Conservation (phyloP, 2,888 invertebrate genomes). For the Formica aserva region DNA sequence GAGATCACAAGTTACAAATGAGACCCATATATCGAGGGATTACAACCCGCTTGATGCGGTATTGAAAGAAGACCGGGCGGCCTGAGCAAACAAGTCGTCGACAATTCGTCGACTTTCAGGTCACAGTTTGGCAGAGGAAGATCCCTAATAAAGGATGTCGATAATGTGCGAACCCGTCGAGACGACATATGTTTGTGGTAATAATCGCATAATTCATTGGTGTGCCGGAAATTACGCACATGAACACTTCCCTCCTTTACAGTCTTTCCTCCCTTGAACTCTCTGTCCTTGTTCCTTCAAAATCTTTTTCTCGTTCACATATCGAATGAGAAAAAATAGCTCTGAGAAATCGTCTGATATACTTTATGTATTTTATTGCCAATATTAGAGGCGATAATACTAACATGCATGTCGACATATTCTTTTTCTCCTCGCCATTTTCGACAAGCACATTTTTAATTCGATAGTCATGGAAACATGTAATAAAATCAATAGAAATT, state of each 20-base stretch:
- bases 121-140: constrained; percentile 32
- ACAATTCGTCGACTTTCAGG: constrained; percentile 42
- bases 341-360: not conserved
- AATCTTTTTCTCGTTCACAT: not conserved
- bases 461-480: not conserved
- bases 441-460: not conserved
- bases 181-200: constrained; percentile 63
- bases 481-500: constrained; percentile 44
- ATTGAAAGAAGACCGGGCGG: constrained; percentile 71
- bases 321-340: not conserved
- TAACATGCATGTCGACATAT: not conserved
- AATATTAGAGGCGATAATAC: not conserved
- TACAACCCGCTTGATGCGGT: constrained; percentile 68
- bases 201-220: constrained; percentile 62
- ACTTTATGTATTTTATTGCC: not conserved
- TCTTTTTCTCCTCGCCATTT: constrained; percentile 1
- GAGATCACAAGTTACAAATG: constrained; percentile 83
- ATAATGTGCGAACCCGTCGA: constrained; percentile 43
- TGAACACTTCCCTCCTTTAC: not conserved
- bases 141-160: constrained; percentile 19
- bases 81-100: constrained; percentile 73
- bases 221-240: constrained; percentile 9
- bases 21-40: constrained; percentile 82
- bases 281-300: not conserved
- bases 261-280: not conserved